phyloP scores from a whole-genome alignment of 1,140 invertebrate species.

The Achatina immaculata region DNA sequence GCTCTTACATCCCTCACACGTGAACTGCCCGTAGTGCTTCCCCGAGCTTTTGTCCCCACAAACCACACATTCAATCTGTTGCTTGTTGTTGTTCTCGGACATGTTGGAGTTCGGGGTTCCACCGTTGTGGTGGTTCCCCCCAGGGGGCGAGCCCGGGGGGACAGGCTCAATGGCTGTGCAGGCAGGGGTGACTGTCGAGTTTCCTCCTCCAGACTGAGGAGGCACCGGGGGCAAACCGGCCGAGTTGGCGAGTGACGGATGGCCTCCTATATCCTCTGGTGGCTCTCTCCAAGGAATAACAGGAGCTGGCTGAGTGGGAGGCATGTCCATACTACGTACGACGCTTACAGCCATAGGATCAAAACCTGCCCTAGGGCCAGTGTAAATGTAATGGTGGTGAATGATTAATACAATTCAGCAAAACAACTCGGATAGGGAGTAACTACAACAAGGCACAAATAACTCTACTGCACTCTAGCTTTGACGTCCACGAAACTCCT shows the following conservation, averaged over 20 bases:
- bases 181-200: conserved; percentile 43
- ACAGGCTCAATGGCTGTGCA: conserved; percentile 45
- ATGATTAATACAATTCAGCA: no score
- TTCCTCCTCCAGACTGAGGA: conserved; percentile 37
- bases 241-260: conserved; percentile 7
- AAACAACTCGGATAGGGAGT: no score
- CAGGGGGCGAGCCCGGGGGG: conserved; percentile 49
- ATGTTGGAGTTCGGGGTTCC: conserved; percentile 45
- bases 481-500: no score
- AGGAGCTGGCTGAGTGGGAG: conserved; percentile 57
- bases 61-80: conserved; percentile 87
- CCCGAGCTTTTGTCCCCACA: conserved; percentile 98
- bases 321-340: conserved; percentile 64
- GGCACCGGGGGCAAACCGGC: background rate
- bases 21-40: conserved; percentile 99
- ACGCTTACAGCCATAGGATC: conserved; percentile 31
- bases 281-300: conserved; percentile 65
- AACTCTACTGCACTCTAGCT: no score
- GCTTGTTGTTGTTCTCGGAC: conserved; percentile 58
- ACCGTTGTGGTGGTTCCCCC: conserved; percentile 43
- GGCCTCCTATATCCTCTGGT: conserved; percentile 50
- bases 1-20: conserved; percentile 92
- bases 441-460: no score
- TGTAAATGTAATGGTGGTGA: background rate
- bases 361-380: background rate